Percentiles rank a stretch among this genome's conserved stretches.
Evolutionary conservation across 2,113 vertebrate species (phyloP).

Genomic region (Antechinus stuartii): DNA sequence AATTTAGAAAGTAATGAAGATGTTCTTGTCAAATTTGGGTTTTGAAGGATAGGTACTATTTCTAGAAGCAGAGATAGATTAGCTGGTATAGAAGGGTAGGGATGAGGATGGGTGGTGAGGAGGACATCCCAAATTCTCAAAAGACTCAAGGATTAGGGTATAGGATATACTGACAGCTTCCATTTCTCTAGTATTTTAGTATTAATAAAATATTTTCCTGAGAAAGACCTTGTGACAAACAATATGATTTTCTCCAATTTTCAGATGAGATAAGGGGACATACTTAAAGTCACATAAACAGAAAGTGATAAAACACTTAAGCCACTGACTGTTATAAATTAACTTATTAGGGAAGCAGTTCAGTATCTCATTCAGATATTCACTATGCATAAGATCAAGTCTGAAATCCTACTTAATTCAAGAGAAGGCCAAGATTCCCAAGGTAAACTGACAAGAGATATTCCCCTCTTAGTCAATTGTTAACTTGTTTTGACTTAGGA

Average conservation of each 20-base stretch:
- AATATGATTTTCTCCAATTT: not conserved
- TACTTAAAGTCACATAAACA: not conserved
- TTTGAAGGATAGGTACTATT: too few species aligned
- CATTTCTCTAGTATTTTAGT: not conserved
- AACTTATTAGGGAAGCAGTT: slow-evolving; percentile 4
- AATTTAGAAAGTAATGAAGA: not conserved
- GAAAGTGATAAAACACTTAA: not conserved
- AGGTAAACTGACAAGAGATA: slow-evolving; percentile 61
- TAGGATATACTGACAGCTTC: not conserved
- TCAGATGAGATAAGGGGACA: not conserved
- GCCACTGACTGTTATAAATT: not conserved
- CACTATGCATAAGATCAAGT: slow-evolving; percentile 9
- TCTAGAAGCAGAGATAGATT: too few species aligned
- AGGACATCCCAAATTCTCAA: not conserved
- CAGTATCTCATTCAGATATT: slow-evolving; percentile 33
- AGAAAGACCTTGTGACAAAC: not conserved
- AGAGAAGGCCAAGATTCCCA: slow-evolving; percentile 49
- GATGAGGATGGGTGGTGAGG: too few species aligned
- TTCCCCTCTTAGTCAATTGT: slow-evolving; percentile 1
- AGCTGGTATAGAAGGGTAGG: too few species aligned
- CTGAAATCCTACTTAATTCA: slow-evolving; percentile 44
- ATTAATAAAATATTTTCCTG: not conserved
- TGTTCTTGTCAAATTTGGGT: too few species aligned
- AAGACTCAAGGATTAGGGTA: not conserved
- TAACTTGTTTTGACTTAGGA: slow-evolving; percentile 58